Conservation (phyloP, 1,140 invertebrate species). For the Meloidogyne floridensis region DNA sequence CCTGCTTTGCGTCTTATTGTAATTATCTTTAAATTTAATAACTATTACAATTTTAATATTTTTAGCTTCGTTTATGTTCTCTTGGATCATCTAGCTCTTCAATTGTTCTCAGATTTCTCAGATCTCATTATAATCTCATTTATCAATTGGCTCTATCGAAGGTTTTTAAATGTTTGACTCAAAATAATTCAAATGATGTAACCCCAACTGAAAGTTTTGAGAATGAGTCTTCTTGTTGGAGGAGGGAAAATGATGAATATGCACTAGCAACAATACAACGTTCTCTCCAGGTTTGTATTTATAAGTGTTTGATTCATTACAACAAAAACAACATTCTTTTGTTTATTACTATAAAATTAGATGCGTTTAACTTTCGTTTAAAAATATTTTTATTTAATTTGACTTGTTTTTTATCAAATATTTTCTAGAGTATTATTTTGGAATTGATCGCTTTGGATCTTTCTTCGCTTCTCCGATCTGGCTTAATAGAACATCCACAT, state of each 20-base stretch:
- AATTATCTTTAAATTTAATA: neutral
- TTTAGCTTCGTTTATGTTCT: conserved; percentile 37
- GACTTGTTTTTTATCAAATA: neutral
- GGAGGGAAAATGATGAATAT: conserved; percentile 8
- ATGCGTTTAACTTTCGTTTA: too few species aligned
- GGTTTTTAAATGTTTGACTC: conserved; percentile 15
- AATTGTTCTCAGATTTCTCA: conserved; percentile 39
- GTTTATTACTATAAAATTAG: too few species aligned
- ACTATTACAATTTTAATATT: neutral
- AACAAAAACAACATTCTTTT: too few species aligned
- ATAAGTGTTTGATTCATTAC: neutral
- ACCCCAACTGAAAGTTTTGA: neutral
- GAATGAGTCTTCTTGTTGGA: neutral
- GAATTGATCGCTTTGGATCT: conserved; percentile 42
- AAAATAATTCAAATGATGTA: neutral
- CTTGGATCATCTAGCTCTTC: conserved; percentile 31
- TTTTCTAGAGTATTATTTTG: conserved; percentile 43
- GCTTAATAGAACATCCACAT: conserved; percentile 39
- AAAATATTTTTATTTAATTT: too few species aligned
- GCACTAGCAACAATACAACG: conserved; percentile 14
- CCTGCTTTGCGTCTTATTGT: conserved; percentile 36
- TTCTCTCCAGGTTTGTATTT: conserved; percentile 7
- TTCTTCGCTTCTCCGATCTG: conserved; percentile 33
- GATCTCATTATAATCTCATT: conserved; percentile 42
- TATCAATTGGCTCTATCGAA: conserved; percentile 32